Evolutionary conservation across 2,113 vertebrate genomes (phyloP), one percentile per base, ranked within the genome.

Genomic region (Heptranchias perlo): DNA sequence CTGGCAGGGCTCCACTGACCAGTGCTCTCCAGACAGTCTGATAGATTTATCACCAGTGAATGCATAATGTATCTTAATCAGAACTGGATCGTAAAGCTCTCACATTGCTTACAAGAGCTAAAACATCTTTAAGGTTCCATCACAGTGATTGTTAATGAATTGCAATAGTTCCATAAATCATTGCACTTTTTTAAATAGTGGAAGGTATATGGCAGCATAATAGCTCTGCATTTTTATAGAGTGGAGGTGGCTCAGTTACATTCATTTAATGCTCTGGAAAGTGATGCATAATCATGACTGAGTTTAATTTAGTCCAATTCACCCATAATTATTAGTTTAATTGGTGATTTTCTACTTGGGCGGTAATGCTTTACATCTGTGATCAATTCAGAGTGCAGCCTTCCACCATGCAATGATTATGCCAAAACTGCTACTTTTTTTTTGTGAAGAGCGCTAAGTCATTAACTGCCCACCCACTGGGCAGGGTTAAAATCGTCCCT

Each of bases 301-400:
- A 49, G 62, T 67, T 64, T 69, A 67, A 94, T 94, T 49, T 94
- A 67, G 93, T 94, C 93, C 64, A 67, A 94, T 94, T 94, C 93
- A 94, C 39, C 93, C 93, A 44, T 65, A 94, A 94, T 67, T 91
- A 91, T 58, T 94, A 67, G 62, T 47, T 67, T 47, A 94, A 94
- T 65, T 94, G 62, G 93, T 67, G 16, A 65, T 94, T 67, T 94
- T 94, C 93, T 67, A 94, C n/a, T 67, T 94, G 61, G 62, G 44
- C 39, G 62, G 61, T 94, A 94, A 94, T 94, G 93, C 64, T 47
- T 94, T 94, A 67, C 93, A 94, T 67, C 93, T 94, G 93, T 49
- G 64, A 94, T 49, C 62, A 47, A 94, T 94, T 94, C n/a, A 67
- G 25, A 64, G 39, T 67, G 25, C 93, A 67, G 64, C 18, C 23